Percentiles rank a stretch among this genome's conserved stretches.
These are phyloP conservation scores for Acyrthosiphon pisum DNA, from an alignment of 1,140 invertebrate species.

Conservation along the genomic window DNA sequence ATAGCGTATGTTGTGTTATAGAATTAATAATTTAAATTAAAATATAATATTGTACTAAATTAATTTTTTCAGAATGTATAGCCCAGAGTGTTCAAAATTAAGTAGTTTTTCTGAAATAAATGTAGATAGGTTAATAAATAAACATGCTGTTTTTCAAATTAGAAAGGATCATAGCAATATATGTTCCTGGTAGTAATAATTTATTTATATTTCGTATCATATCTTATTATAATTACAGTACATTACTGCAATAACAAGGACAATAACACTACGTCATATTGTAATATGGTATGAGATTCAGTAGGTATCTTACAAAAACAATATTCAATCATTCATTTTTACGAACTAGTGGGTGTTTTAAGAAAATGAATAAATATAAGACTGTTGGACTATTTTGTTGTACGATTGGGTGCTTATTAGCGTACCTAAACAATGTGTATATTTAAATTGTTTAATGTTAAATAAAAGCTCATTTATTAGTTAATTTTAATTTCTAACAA, in stretches of 20 bases:
- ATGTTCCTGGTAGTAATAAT: background rate
- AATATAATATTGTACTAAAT: background rate
- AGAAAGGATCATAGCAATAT: background rate
- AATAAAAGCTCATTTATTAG: background rate
- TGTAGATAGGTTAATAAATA: background rate
- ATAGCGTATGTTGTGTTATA: background rate
- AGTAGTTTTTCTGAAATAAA: background rate
- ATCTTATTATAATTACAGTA: background rate
- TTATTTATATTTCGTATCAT: background rate
- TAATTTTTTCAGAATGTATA: background rate
- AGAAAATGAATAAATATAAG: background rate
- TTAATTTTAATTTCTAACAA: background rate
- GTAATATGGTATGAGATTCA: background rate
- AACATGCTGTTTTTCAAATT: background rate
- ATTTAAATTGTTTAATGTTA: background rate
- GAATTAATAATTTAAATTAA: background rate
- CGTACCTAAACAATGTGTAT: background rate
- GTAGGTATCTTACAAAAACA: background rate
- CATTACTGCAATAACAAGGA: background rate
- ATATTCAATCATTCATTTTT: background rate
- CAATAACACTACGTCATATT: background rate
- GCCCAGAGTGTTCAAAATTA: background rate
- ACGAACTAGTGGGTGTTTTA: background rate
- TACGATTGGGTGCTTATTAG: background rate
- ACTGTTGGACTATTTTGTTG: background rate